A percentile compares a stretch with the other conserved stretches of the same genome.
Evolutionary conservation across 2,888 invertebrate genomes (phyloP).

Genomic region (Harpagoxenus sublaevis): DNA sequence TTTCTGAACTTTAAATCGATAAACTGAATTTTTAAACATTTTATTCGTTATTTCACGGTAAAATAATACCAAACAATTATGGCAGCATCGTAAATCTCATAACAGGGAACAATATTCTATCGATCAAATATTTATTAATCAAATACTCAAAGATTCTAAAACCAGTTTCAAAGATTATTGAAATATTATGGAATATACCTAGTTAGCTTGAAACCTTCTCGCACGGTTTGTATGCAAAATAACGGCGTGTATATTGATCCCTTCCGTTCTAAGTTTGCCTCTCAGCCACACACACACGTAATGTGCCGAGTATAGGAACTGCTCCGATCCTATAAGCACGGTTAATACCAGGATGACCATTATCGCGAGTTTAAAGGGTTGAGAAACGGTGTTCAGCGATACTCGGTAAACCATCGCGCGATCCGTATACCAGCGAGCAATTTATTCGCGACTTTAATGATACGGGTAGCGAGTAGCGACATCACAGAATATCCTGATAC

Average conservation of each 20-base stretch:
- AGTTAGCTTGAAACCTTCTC: slow-evolving; percentile 18
- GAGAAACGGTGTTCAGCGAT: slow-evolving; percentile 45
- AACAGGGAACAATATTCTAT: not conserved
- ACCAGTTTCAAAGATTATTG: too few relatives aligned
- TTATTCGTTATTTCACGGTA: not conserved
- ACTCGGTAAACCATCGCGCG: slow-evolving; percentile 38
- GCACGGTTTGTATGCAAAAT: slow-evolving; percentile 32
- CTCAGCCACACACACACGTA: slow-evolving; percentile 18
- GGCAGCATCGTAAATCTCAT: not conserved
- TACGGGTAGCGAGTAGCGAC: slow-evolving; percentile 41
- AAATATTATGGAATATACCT: not conserved
- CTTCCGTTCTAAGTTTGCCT: slow-evolving; percentile 42
- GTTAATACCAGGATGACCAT: slow-evolving; percentile 46
- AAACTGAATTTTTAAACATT: not conserved
- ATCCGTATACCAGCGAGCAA: slow-evolving; percentile 40
- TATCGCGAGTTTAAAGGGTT: slow-evolving; percentile 41
- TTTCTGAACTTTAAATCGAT: not conserved
- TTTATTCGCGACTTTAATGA: slow-evolving; percentile 53
- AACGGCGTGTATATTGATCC: slow-evolving; percentile 47
- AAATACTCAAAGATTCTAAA: too few relatives aligned
- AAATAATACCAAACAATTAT: not conserved
- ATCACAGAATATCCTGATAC: slow-evolving; percentile 56
- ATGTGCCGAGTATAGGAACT: slow-evolving; percentile 17
- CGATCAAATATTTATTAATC: not conserved
- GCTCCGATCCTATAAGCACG: slow-evolving; percentile 33